Conservation (phyloP, 2,113 vertebrate species). For the Ochotona curzoniae region DNA sequence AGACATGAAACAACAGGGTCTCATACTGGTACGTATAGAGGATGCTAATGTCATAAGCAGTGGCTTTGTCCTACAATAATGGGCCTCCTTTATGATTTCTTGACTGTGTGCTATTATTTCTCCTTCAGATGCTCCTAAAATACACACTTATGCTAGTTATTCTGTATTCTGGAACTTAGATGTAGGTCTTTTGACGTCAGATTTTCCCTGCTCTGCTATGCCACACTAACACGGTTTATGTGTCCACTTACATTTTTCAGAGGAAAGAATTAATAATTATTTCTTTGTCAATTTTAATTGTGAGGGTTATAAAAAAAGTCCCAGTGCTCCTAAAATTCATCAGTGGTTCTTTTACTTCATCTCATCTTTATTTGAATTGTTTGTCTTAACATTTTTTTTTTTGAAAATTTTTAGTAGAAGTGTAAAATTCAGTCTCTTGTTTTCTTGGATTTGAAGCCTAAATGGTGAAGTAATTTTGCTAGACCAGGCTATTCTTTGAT, state of each 20-base stretch:
- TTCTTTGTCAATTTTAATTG: background rate
- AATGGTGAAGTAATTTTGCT: constrained; percentile 71
- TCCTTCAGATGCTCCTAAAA: background rate
- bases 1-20: too few species aligned
- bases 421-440: constrained; percentile 59
- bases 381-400: background rate
- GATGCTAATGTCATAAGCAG: too few species aligned
- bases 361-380: constrained; percentile 42
- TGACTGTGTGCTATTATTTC: background rate
- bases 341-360: constrained; percentile 8
- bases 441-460: constrained; percentile 72
- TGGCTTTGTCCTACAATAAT: too few species aligned
- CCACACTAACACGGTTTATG: background rate
- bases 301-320: background rate
- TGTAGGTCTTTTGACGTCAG: background rate
- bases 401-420: constrained; percentile 8
- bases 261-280: background rate
- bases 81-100: background rate
- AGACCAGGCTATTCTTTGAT: constrained; percentile 77
- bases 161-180: background rate
- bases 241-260: constrained; percentile 47
- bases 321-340: background rate
- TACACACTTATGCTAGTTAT: background rate
- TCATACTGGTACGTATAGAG: too few species aligned
- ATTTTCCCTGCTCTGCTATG: background rate